These are phyloP conservation scores for Decapterus maruadsi DNA, from an alignment of 2,797 vertebrate species.

Conservation along the genomic window DNA sequence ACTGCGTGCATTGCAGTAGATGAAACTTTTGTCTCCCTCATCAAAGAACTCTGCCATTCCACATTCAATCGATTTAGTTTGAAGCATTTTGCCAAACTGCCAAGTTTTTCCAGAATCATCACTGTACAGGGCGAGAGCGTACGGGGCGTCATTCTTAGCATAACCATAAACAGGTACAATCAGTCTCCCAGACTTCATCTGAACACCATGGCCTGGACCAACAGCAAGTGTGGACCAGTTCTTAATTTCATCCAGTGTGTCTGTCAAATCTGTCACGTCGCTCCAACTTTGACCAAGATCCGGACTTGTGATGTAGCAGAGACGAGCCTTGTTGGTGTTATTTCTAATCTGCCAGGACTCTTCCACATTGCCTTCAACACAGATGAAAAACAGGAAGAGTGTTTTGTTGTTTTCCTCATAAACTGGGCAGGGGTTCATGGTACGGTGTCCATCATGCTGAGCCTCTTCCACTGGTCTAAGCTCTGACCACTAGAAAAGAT, in stretches of 20 bases:
- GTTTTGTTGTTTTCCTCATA: conserved; percentile 15
- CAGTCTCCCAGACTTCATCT: conserved; percentile 77
- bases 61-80: conserved; percentile 58
- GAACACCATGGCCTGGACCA: conserved; percentile 88
- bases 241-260: conserved; percentile 56
- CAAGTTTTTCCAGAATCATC: conserved; percentile 80
- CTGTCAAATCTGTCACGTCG: conserved; percentile 78
- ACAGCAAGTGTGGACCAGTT: conserved; percentile 86
- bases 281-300: conserved; percentile 73
- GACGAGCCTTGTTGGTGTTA: conserved; percentile 70
- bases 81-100: conserved; percentile 77
- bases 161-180: conserved; percentile 81
- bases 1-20: conserved; percentile 33
- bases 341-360: conserved; percentile 73
- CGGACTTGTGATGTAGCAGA: conserved; percentile 78
- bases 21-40: fast-evolving
- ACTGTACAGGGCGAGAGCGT: conserved; percentile 83
- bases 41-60: conserved; percentile 30
- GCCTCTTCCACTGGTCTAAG: neutral
- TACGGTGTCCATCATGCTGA: neutral
- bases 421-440: conserved; percentile 36
- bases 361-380: neutral
- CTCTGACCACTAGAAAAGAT: conserved; percentile 20
- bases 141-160: conserved; percentile 1
- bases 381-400: conserved; percentile 49